Evolutionary conservation across 2,888 invertebrate species (phyloP), one percentile per base, ranked within the genome.

Genomic region (Apamea epomidion): DNA sequence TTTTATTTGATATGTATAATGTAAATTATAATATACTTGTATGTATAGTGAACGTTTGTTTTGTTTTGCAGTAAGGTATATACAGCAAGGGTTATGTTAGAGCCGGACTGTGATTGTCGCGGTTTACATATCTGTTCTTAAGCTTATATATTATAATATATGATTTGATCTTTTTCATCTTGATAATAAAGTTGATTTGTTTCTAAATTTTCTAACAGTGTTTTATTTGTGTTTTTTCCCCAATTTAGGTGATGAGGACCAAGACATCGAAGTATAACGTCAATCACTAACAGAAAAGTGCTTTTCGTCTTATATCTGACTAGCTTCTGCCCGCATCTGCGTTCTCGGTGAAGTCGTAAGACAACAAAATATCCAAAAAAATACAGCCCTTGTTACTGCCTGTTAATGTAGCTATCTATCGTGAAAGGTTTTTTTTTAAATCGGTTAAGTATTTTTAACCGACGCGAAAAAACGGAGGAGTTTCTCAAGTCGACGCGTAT

Each of bases 171-270:
- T 96, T 97, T 97, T 97, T 96, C 96, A 97, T 97, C 97, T 96
- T 96, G 95, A 96, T 97, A 97, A 97, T 97, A 97, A 97, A 97
- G 96, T 96, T 97, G 95, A 97, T 97, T 97, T 97, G 96, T 97
- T 97, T 97, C 96, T 96, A 96, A 97, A 96, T 97, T 96, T 96
- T 96, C 94, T 93, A 93, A 86, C 84, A 87, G 93, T 90, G 94
- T 94, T 94, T 94, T 86, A 80, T 85, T 90, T 83, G 81, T 88
- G 80, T 64, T 72, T 45, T 14, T 42, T 58, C 0, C 51, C 16
- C 21, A 45, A 6, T 42, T 54, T 54, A 83, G 68, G 25, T 48
- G 25, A 65, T 48, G 18, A 72, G 14, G 58, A 21, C 21, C 16
- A n/a, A 48, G 1, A n/a, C 10, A 45, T 18, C 25, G 32, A 18